These are phyloP conservation scores for Zaprionus obscuricornis DNA, from an alignment of 2,888 invertebrate genomes.

Conservation along the genomic window DNA sequence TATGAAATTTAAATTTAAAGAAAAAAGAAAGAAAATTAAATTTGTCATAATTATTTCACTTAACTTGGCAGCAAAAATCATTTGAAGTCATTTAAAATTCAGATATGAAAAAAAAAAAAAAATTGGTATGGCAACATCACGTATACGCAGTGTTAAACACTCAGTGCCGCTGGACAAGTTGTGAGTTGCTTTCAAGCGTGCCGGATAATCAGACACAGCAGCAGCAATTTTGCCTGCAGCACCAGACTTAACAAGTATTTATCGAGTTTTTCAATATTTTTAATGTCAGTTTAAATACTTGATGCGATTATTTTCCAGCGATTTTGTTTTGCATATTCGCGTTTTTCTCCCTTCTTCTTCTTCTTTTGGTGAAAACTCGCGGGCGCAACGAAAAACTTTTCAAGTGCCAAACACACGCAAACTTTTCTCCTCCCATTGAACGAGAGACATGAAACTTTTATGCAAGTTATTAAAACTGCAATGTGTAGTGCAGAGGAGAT, in stretches of 20 bases:
- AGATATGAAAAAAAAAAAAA: neutral
- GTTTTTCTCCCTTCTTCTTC: conserved; percentile 4
- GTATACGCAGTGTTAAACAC: conserved; percentile 42
- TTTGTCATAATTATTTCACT: too few relatives aligned
- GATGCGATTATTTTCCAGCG: conserved; percentile 71
- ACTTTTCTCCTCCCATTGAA: conserved; percentile 64
- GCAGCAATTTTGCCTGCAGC: conserved; percentile 27
- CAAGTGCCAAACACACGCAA: conserved; percentile 78
- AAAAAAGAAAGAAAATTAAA: too few relatives aligned
- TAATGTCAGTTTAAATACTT: conserved; percentile 80
- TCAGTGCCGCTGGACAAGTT: conserved; percentile 1
- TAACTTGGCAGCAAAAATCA: conserved; percentile 1
- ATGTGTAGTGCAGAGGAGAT: conserved; percentile 9
- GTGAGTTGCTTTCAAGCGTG: conserved; percentile 1
- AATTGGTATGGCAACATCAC: conserved; percentile 17
- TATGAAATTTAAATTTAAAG: too few relatives aligned
- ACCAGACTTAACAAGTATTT: conserved; percentile 73
- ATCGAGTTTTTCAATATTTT: conserved; percentile 81
- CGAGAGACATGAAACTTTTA: conserved; percentile 74
- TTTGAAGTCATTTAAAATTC: conserved; percentile 8
- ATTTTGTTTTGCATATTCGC: conserved; percentile 62
- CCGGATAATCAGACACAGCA: conserved; percentile 30
- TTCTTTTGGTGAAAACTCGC: conserved; percentile 30
- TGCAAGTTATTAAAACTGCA: conserved; percentile 77
- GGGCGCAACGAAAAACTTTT: conserved; percentile 52